A percentile compares a stretch with the other conserved stretches of the same genome.
phyloP scores from a whole-genome alignment of 2,888 invertebrate species.

The Acleris holmiana region DNA sequence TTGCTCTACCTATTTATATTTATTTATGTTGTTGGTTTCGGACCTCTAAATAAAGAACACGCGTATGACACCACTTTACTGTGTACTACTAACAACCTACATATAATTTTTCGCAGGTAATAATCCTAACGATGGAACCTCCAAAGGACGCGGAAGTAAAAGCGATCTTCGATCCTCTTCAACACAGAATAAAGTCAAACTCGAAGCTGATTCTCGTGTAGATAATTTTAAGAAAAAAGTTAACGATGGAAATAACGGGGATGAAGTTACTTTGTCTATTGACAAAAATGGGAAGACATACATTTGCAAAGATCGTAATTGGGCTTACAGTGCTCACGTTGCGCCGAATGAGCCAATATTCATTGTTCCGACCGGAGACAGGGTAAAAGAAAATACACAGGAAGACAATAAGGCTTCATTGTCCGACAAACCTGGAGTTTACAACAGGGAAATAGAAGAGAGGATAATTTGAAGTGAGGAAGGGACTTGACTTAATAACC shows the following conservation, averaged over 20 bases:
- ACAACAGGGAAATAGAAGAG: slow-evolving; percentile 57
- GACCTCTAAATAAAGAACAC: no score
- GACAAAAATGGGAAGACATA: background rate
- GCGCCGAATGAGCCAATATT: slow-evolving; percentile 2
- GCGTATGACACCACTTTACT: no score
- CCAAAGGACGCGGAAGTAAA: slow-evolving; percentile 4
- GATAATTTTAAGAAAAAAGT: slow-evolving; percentile 17
- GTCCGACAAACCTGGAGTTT: slow-evolving; percentile 71
- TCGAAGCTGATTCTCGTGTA: slow-evolving; percentile 13
- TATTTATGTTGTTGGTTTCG: no score
- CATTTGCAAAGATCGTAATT: background rate
- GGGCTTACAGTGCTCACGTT: background rate
- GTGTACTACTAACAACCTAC: background rate
- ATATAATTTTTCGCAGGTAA: slow-evolving; percentile 21
- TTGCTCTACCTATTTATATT: no score
- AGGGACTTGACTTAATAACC: slow-evolving; percentile 39
- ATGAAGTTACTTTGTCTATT: background rate
- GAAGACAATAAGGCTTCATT: slow-evolving; percentile 68
- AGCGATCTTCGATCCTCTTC: slow-evolving; percentile 19
- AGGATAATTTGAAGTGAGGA: slow-evolving; percentile 42
- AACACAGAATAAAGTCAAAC: slow-evolving; percentile 20
- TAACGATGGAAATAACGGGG: slow-evolving; percentile 4
- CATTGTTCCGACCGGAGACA: slow-evolving; percentile 4
- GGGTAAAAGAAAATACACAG: background rate
- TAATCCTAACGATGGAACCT: slow-evolving; percentile 23